These are phyloP conservation scores for Drosophila testacea DNA, from an alignment of 2,888 invertebrate genomes.

Conservation along the genomic window DNA sequence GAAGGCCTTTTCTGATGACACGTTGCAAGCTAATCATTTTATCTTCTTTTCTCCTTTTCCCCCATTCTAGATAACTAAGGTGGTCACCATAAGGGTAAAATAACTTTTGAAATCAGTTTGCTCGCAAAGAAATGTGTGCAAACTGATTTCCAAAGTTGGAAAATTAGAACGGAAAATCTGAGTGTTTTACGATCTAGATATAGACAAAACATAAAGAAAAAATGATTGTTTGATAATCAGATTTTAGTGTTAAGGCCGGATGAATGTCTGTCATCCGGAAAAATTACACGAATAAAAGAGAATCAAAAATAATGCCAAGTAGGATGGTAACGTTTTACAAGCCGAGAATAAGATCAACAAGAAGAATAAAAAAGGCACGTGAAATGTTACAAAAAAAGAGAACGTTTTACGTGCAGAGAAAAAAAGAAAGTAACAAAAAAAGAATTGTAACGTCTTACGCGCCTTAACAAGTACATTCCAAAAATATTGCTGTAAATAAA, in stretches of 20 bases:
- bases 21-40: conserved; percentile 30
- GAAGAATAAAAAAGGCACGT: conserved; percentile 54
- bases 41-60: conserved; percentile 1
- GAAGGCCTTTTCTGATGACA: conserved; percentile 28
- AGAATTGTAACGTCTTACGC: conserved; percentile 66
- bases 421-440: conserved; percentile 4
- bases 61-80: conserved; percentile 27
- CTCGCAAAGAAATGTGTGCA: conserved; percentile 6
- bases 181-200: conserved; percentile 29
- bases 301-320: conserved; percentile 2
- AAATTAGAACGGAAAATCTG: conserved; percentile 10
- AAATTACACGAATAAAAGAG: conserved; percentile 23
- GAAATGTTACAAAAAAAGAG: conserved; percentile 60
- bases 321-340: conserved; percentile 59
- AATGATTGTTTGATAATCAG: conserved; percentile 32
- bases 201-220: conserved; percentile 4
- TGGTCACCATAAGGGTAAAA: conserved; percentile 26
- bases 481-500: neutral
- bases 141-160: conserved; percentile 50
- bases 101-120: conserved; percentile 53
- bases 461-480: conserved; percentile 51
- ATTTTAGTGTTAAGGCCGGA: conserved; percentile 23
- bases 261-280: conserved; percentile 23
- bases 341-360: conserved; percentile 26
- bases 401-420: conserved; percentile 42